Percentiles rank a stretch among this genome's conserved stretches.
Evolutionary conservation across 2,113 vertebrate genomes (phyloP).

Genomic region (Oryzias javanicus): DNA sequence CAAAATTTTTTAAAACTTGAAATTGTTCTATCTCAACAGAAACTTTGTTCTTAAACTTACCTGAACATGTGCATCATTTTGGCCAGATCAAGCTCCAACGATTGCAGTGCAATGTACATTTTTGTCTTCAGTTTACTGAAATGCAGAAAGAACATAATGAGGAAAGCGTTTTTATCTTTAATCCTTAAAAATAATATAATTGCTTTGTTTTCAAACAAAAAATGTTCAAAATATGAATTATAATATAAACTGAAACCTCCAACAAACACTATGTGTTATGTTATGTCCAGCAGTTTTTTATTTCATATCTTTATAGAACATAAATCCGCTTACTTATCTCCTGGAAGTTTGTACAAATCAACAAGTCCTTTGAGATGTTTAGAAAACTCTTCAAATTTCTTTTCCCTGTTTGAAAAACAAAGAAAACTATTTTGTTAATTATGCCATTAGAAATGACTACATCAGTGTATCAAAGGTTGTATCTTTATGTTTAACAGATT

Average conservation of each 20-base stretch:
- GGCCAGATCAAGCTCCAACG: slow-evolving; percentile 93
- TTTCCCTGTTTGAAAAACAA: slow-evolving; percentile 80
- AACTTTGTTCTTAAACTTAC: slow-evolving; percentile 61
- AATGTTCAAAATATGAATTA: too few relatives aligned
- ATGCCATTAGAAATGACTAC: neutral
- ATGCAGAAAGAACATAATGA: slow-evolving; percentile 7
- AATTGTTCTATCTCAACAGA: neutral
- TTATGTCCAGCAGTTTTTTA: too few relatives aligned
- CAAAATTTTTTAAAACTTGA: neutral
- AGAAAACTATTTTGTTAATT: neutral
- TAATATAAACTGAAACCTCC: too few relatives aligned
- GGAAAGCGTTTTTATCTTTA: neutral
- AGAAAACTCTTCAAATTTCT: slow-evolving; percentile 98
- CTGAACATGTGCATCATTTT: slow-evolving; percentile 99
- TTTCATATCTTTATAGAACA: too few relatives aligned
- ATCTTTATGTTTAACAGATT: neutral
- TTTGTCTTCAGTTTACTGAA: slow-evolving; percentile 96
- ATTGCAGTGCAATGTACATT: slow-evolving; percentile 97
- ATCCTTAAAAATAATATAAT: neutral
- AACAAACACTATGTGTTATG: too few relatives aligned
- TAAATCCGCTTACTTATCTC: slow-evolving; percentile 87
- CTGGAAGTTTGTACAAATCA: slow-evolving; percentile 94
- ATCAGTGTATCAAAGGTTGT: neutral
- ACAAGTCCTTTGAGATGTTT: slow-evolving; percentile 96
- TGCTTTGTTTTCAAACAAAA: neutral